Conservation (phyloP, 2,797 vertebrate species). For the Taenioides sp. region DNA sequence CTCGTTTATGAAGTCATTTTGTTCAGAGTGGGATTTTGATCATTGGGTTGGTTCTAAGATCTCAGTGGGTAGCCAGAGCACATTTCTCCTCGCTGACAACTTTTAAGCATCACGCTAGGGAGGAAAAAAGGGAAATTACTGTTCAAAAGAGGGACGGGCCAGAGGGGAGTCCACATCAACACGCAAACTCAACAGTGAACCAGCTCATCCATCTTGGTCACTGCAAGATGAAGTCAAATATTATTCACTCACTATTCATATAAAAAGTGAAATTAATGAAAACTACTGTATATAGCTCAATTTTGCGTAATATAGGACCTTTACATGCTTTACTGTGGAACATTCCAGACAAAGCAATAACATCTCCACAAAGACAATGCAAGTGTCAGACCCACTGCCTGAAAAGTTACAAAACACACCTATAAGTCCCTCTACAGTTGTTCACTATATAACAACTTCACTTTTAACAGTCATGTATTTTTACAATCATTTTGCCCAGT, state of each 20-base stretch:
- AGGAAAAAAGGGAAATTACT: constrained; percentile 29
- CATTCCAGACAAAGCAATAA: too few relatives aligned
- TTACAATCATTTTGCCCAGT: too few relatives aligned
- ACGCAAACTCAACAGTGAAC: constrained; percentile 25
- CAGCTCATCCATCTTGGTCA: constrained; percentile 15
- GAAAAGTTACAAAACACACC: too few relatives aligned
- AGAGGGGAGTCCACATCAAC: constrained; percentile 25
- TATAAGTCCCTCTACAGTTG: too few relatives aligned
- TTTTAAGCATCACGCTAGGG: constrained; percentile 31
- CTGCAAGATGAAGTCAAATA: background rate
- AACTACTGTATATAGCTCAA: too few relatives aligned
- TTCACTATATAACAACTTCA: too few relatives aligned
- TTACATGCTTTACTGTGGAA: too few relatives aligned
- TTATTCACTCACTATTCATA: background rate
- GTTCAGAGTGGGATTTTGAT: constrained; percentile 3
- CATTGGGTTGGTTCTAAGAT: constrained; percentile 30
- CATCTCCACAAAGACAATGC: too few relatives aligned
- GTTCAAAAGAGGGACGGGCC: constrained; percentile 23
- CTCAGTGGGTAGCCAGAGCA: constrained; percentile 19
- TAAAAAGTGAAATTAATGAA: too few relatives aligned
- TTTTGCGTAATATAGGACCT: too few relatives aligned
- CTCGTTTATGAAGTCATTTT: constrained; percentile 7
- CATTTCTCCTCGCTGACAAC: constrained; percentile 23
- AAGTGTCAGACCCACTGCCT: too few relatives aligned
- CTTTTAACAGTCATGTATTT: too few relatives aligned